A percentile compares a stretch with the other conserved stretches of the same genome.
These are phyloP conservation scores for Bruchidius siliquastri DNA, from an alignment of 2,888 invertebrate genomes.

Conservation along the genomic window DNA sequence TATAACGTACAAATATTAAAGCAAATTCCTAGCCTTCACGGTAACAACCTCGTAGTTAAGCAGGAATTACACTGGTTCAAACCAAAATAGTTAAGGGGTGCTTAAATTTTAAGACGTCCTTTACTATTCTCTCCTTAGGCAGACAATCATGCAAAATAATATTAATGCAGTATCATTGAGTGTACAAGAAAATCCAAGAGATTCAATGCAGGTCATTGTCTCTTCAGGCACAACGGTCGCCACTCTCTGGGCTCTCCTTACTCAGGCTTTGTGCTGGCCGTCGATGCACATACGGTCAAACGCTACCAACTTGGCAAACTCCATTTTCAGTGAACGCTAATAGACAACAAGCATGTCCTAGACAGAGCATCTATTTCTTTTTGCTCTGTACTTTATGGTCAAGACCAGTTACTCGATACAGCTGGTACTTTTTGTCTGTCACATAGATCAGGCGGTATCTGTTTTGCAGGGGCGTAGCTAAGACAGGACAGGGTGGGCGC, in stretches of 20 bases:
- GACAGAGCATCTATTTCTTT: background rate
- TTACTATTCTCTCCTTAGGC: too few relatives aligned
- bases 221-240: background rate
- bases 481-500: too few relatives aligned
- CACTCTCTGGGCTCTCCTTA: background rate
- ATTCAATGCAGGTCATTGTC: background rate
- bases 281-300: background rate
- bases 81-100: too few relatives aligned
- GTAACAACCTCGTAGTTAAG: too few relatives aligned
- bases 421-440: background rate
- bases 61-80: too few relatives aligned
- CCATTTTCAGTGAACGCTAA: background rate
- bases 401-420: background rate
- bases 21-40: too few relatives aligned
- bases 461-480: too few relatives aligned
- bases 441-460: too few relatives aligned
- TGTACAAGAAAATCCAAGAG: background rate
- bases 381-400: background rate
- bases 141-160: too few relatives aligned
- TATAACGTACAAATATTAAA: too few relatives aligned
- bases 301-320: background rate
- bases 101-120: too few relatives aligned
- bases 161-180: too few relatives aligned
- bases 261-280: background rate
- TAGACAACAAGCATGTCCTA: background rate